Conservation (phyloP, 2,888 invertebrate genomes). For the Hemicrepidius hirtus region DNA sequence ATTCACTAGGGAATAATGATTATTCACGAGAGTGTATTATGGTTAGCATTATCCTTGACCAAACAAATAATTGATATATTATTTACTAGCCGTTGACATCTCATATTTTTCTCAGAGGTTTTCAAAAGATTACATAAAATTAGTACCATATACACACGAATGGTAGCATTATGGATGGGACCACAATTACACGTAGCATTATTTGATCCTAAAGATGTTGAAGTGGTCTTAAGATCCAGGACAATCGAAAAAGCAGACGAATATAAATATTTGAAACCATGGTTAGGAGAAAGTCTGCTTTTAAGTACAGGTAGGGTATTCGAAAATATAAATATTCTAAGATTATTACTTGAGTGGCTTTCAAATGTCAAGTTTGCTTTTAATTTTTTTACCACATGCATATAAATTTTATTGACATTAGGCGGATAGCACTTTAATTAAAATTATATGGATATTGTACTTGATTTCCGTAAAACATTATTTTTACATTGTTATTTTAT, state of each 20-base stretch:
- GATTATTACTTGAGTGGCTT: too few species aligned
- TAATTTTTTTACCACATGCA: too few species aligned
- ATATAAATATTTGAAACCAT: constrained; percentile 57
- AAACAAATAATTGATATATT: too few species aligned
- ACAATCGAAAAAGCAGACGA: constrained; percentile 58
- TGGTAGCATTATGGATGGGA: constrained; percentile 59
- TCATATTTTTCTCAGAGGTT: constrained; percentile 33
- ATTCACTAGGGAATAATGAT: too few species aligned
- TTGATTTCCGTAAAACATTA: too few species aligned
- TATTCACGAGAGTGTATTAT: too few species aligned
- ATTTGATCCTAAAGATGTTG: constrained; percentile 58
- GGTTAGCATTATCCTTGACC: too few species aligned
- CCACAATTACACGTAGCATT: constrained; percentile 56
- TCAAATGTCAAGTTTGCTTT: not conserved
- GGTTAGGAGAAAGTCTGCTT: constrained; percentile 60
- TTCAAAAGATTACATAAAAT: constrained; percentile 45
- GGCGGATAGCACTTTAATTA: too few species aligned
- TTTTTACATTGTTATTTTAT: too few species aligned
- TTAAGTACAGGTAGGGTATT: constrained; percentile 54
- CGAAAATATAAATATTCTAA: not conserved
- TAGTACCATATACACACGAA: constrained; percentile 45
- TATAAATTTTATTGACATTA: too few species aligned
- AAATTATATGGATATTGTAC: too few species aligned
- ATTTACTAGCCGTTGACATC: too few species aligned
- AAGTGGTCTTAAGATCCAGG: constrained; percentile 54